Evolutionary conservation across 2,113 vertebrate genomes (phyloP).

Genomic region (Indri indri): DNA sequence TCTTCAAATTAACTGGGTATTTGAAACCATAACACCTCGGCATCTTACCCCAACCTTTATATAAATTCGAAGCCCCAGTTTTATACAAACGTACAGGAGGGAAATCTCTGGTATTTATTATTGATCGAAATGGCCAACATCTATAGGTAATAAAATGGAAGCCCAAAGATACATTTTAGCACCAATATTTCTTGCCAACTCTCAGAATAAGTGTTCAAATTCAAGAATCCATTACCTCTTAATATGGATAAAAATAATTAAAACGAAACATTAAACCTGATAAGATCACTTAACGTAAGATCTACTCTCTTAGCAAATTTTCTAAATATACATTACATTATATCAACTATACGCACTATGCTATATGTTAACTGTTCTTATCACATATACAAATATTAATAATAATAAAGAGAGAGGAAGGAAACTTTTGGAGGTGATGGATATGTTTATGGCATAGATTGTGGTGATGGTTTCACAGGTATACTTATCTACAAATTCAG

Average conservation of each 20-base stretch:
- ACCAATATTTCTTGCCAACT: not conserved
- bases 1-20: not conserved
- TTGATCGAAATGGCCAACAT: not conserved
- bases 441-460: not conserved
- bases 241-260: not conserved
- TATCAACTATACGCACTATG: not conserved
- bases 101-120: not conserved
- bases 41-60: not conserved
- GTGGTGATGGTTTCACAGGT: not conserved
- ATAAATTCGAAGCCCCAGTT: not conserved
- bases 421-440: not conserved
- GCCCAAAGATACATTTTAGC: not conserved
- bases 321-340: not conserved
- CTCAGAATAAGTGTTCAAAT: constrained; percentile 2
- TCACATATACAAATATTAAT: not conserved
- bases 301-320: not conserved
- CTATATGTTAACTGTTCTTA: not conserved
- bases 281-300: not conserved
- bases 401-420: not conserved
- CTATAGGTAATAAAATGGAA: not conserved
- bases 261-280: not conserved
- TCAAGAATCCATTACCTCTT: not conserved
- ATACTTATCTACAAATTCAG: not conserved
- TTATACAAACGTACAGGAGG: not conserved
- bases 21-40: not conserved